A percentile compares a stretch with the other conserved stretches of the same genome.
Evolutionary conservation across 1,140 invertebrate genomes (phyloP).

Genomic region (Ostrea denselamellosa): DNA sequence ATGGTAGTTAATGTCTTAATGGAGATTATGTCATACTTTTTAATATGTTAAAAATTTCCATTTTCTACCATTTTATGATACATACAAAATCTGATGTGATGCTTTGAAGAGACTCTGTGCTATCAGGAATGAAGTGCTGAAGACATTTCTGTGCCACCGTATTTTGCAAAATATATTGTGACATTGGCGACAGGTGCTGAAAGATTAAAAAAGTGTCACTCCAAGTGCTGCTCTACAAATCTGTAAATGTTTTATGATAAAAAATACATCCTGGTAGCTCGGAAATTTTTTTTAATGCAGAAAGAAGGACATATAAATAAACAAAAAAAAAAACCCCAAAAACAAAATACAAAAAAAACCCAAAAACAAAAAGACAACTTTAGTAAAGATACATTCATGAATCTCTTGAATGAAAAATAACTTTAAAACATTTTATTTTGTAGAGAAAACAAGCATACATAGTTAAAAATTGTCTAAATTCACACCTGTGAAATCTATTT

Average conservation of each 20-base stretch:
- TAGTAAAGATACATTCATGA: not conserved
- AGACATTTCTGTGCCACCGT: constrained; percentile 43
- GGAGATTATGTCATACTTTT: too few species aligned
- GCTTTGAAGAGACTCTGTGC: constrained; percentile 73
- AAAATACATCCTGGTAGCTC: not conserved
- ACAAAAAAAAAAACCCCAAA: too few species aligned
- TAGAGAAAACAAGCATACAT: too few species aligned
- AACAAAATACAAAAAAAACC: too few species aligned
- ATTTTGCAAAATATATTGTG: constrained; percentile 54
- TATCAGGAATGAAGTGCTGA: constrained; percentile 62
- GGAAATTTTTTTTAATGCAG: too few species aligned
- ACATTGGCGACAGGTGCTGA: constrained; percentile 53
- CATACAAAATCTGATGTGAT: constrained; percentile 74
- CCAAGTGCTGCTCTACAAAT: constrained; percentile 5
- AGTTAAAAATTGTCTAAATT: too few species aligned
- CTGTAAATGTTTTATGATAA: not conserved
- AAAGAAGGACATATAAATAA: too few species aligned
- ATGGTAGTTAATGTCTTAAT: too few species aligned
- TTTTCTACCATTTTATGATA: not conserved
- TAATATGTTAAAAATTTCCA: too few species aligned
- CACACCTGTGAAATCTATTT: too few species aligned
- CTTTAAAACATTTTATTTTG: not conserved
- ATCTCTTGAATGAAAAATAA: not conserved
- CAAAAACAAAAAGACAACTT: not conserved
- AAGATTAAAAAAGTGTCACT: constrained; percentile 39